A percentile compares a stretch with the other conserved stretches of the same genome.
Conservation (phyloP, 2,797 vertebrate genomes). For the Artibeus jamaicensis region DNA sequence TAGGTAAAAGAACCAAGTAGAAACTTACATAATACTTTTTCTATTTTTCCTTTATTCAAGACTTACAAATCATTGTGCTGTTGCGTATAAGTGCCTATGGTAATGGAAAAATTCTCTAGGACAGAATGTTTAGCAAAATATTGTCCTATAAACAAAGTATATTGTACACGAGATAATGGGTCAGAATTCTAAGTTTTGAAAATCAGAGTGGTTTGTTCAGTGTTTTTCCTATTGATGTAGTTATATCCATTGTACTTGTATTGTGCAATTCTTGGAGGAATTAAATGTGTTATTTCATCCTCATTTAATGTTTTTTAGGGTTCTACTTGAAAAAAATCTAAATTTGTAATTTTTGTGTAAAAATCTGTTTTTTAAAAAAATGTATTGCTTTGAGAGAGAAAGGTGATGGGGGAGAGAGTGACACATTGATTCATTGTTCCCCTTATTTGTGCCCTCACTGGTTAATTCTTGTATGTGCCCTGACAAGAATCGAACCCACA, state of each 20-base stretch:
- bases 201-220: not conserved
- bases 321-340: not conserved
- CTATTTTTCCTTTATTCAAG: not conserved
- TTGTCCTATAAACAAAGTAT: not conserved
- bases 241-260: not conserved
- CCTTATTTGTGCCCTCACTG: not conserved
- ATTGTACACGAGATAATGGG: not conserved
- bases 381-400: not conserved
- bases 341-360: slow-evolving; percentile 18
- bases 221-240: not conserved
- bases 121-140: not conserved
- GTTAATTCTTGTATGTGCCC: not conserved
- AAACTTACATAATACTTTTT: not conserved
- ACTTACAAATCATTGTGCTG: not conserved
- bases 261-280: not conserved
- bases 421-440: not conserved
- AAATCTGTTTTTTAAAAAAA: not conserved
- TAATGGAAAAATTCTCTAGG: not conserved
- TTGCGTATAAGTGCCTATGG: not conserved
- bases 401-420: no score
- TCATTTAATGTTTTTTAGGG: not conserved
- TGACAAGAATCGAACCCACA: not conserved
- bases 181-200: not conserved
- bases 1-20: not conserved
- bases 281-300: not conserved